Evolutionary conservation across 2,888 invertebrate species (phyloP), one percentile per base, ranked within the genome.

Genomic region (Noctua janthe): DNA sequence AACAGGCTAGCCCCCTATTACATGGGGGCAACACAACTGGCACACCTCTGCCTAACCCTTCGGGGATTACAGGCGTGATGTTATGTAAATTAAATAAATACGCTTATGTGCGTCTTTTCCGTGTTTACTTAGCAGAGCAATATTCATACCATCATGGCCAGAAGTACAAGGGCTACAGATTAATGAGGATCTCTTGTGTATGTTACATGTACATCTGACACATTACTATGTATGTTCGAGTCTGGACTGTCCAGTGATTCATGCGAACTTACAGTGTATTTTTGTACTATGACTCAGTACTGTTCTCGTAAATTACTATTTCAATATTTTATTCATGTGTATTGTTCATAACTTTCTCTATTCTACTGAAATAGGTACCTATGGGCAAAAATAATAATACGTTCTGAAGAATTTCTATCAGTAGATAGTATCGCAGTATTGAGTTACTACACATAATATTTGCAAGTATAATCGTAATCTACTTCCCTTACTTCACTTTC

Each of bases 401-500:
- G 54, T 35, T 13, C n/a, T 39, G 20, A 11, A 29, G 43, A 23
- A 64, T 11, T 70, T 4, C 17, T 51, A 39, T 23, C 35, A 70
- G 15, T 64, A 43, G 69, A 56, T 76, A 20, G 71, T 29, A 56
- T 59, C n/a, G 73, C 56, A 51, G n/a, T 17, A 7, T 23, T 23
- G n/a, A 47, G 17, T 64, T 51, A 80, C 43, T 47, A 3, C 74
- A 54, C 11, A 47, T 15, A 8, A 17, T 64, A 80, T 84, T 84
- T 70, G 51, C 75, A 83, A 80, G 80, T 84, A 84, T 84, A 84
- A 83, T 71, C 20, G 6, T 29, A 15, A 20, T 73, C 49, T 47
- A 66, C 49, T 83, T 83, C 74, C 74, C 70, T n/a, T 49, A 20
- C 20, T 66, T 43, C 20, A 73, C 79, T 83, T 83, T 83, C 83